Percentiles rank a stretch among this genome's conserved stretches.
These are phyloP conservation scores for Rosalia funebris DNA, from an alignment of 2,888 invertebrate species.

Conservation along the genomic window DNA sequence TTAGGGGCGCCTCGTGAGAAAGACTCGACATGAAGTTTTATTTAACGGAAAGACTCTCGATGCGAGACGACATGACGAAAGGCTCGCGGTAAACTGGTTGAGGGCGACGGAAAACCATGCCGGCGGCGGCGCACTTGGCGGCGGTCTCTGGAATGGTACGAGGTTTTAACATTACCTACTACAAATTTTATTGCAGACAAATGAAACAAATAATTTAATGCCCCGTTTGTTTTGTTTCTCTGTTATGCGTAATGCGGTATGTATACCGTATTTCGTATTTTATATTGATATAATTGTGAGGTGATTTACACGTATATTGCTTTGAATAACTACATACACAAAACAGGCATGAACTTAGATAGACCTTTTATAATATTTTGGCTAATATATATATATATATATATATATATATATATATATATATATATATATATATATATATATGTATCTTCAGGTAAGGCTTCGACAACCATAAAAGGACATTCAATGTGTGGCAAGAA, in stretches of 20 bases:
- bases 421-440: too few relatives aligned
- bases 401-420: too few relatives aligned
- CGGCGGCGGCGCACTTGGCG: constrained; percentile 61
- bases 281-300: too few relatives aligned
- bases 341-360: too few relatives aligned
- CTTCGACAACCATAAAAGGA: too few relatives aligned
- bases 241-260: constrained; percentile 16
- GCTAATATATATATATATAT: too few relatives aligned
- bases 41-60: constrained; percentile 58
- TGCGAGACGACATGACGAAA: constrained; percentile 63
- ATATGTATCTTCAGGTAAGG: too few relatives aligned
- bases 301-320: too few relatives aligned
- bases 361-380: too few relatives aligned
- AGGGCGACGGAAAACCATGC: constrained; percentile 60
- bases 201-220: constrained; percentile 13
- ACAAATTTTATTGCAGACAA: constrained; percentile 24
- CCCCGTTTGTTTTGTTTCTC: neutral
- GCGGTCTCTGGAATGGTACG: constrained; percentile 14
- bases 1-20: constrained; percentile 59
- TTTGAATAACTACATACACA: too few relatives aligned
- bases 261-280: too few relatives aligned
- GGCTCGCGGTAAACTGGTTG: constrained; percentile 64
- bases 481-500: too few relatives aligned
- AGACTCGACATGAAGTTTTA: constrained; percentile 60
- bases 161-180: constrained; percentile 31